Base-by-base conservation (phyloP, 2,797 vertebrate genomes). In the Rallus crepitans region DNA sequence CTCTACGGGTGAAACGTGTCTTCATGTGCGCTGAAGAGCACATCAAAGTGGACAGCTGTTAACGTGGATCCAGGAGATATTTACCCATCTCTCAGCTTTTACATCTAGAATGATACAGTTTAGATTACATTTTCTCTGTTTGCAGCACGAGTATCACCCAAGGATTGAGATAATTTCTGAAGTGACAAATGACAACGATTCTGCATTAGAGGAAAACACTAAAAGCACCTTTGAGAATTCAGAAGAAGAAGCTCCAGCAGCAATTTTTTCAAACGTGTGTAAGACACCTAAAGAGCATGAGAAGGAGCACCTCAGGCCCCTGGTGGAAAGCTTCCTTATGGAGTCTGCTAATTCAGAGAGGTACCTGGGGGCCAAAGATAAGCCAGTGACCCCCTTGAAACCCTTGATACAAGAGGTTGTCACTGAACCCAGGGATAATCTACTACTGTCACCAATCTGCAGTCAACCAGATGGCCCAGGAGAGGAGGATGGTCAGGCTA, bases 151-250 rank as follows among this genome's bases (percentile, higher is more conserved):
- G 10, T 93, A 91, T 82, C 96, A 66, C 80, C 98, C 98, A 20
- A 98, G 98, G 97, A 98, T 99, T 93, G 98, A 99, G 96, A 94
- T 98, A 4, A 91, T 99, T 95, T 98, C 98, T 12, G 98, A 93
- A 75, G 69, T 40, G 39, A 95, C 91, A 14, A 97, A 97, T 2
- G 95, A 98, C 40, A 97, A 97, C 1, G 85, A 98, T 45, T 68
- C 71, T 31, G 80, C 57, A 5, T 84, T 73, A 64, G 92, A 97
- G 11, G 96, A 81, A 57, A 90, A 92, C 15, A 39, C 70, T 9
- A 31, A 55, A 33, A 57, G 7, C 15, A 25, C n/a, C 23, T 40
- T 63, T 83, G 66, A 93, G 59, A 59, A 52, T 30, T 64, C 42
- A 25, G 11, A 4, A 55, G 94, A 77, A 35, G 57, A 76, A 25